Evolutionary conservation across 2,888 invertebrate genomes (phyloP).

Genomic region (Megastigmus dorsalis): DNA sequence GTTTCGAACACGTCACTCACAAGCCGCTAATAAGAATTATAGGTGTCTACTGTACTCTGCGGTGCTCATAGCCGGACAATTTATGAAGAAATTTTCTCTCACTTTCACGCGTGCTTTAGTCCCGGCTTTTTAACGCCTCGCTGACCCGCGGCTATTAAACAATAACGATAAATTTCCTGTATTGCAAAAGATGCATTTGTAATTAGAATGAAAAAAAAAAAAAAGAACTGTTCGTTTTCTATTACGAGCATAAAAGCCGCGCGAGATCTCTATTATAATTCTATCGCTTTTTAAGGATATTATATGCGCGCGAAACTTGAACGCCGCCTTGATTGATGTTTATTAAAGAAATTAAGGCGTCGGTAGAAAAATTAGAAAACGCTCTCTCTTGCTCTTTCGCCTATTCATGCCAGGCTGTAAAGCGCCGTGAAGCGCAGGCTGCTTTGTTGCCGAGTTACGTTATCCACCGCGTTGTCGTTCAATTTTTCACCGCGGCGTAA

Average conservation of each 20-base stretch:
- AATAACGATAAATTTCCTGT: constrained; percentile 9
- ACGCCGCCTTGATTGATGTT: constrained; percentile 17
- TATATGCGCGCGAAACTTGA: not conserved
- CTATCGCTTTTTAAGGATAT: not conserved
- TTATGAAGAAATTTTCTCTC: constrained; percentile 24
- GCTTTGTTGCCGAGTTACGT: too few species aligned
- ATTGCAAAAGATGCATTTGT: not conserved
- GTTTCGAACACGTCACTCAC: constrained; percentile 24
- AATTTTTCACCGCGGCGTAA: too few species aligned
- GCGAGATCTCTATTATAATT: not conserved
- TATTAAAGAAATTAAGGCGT: constrained; percentile 19
- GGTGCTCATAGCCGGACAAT: not conserved
- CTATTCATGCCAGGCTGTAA: not conserved
- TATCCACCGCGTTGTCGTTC: too few species aligned
- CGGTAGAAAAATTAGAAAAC: not conserved
- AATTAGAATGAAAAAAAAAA: too few species aligned
- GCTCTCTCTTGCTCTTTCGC: not conserved
- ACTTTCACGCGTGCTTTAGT: not conserved
- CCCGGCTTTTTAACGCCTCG: not conserved
- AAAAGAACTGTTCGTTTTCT: constrained; percentile 14
- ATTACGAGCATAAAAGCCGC: not conserved
- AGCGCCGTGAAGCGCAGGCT: too few species aligned
- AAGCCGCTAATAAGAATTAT: constrained; percentile 38
- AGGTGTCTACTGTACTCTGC: not conserved
- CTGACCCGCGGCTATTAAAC: too few species aligned